These are phyloP conservation scores for Synanthedon tipuliformis DNA, from an alignment of 2,888 invertebrate species.

Conservation along the genomic window DNA sequence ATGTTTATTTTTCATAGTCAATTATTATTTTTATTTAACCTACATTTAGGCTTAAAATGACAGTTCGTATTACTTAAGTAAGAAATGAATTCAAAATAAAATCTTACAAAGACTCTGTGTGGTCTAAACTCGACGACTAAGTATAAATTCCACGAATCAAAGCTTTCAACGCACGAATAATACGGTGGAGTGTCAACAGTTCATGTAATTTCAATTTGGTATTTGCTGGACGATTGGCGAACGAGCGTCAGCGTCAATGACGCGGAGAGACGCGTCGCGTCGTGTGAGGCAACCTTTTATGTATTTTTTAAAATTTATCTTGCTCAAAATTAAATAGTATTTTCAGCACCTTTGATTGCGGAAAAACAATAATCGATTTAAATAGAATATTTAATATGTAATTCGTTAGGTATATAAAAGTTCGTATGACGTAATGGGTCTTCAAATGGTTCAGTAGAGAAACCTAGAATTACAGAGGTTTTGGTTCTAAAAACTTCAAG, in stretches of 20 bases:
- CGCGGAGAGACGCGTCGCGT: background rate
- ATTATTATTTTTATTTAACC: background rate
- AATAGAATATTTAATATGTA: too few species aligned
- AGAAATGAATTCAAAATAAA: background rate
- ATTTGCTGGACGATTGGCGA: conserved; percentile 26
- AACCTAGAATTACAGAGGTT: too few species aligned
- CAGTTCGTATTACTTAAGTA: background rate
- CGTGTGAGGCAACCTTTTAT: conserved; percentile 5
- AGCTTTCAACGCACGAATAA: conserved; percentile 19
- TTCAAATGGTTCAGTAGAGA: too few species aligned
- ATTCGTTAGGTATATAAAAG: too few species aligned
- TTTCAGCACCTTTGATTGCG: too few species aligned
- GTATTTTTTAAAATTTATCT: background rate
- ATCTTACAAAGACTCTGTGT: conserved; percentile 11
- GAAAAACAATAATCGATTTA: too few species aligned
- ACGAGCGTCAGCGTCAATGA: conserved; percentile 11
- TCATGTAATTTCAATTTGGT: conserved; percentile 20
- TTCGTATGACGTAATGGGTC: too few species aligned
- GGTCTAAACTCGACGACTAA: conserved; percentile 13
- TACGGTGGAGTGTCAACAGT: conserved; percentile 16
- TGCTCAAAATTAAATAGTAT: too few species aligned
- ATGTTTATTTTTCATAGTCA: background rate
- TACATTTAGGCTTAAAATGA: too few species aligned
- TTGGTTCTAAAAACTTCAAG: too few species aligned
- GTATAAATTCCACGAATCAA: conserved; percentile 28